These are phyloP conservation scores for Andrena haemorrhoa DNA, from an alignment of 2,888 invertebrate genomes.

Conservation along the genomic window DNA sequence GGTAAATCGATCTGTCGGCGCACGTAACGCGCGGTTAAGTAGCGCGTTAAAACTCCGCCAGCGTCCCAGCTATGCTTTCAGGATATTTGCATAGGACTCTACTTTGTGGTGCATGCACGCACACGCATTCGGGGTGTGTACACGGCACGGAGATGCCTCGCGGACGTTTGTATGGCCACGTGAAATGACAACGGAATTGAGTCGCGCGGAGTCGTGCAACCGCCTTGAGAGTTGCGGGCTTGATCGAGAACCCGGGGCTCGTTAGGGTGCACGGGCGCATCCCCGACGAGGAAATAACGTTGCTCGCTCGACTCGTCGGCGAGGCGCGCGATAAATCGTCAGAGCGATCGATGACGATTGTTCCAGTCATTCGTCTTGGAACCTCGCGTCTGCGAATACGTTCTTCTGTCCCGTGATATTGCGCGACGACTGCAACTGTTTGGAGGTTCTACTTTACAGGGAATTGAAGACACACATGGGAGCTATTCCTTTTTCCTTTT, in stretches of 20 bases:
- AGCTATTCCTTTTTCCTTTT: background rate
- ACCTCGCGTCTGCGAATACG: background rate
- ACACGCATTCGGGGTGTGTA: slow-evolving; percentile 25
- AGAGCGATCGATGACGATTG: slow-evolving; percentile 39
- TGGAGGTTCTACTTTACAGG: background rate
- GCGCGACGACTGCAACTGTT: slow-evolving; percentile 16
- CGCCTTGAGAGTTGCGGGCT: slow-evolving; percentile 26
- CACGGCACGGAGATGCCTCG: slow-evolving; percentile 32
- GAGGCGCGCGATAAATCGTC: slow-evolving; percentile 32
- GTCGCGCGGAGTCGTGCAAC: slow-evolving; percentile 6
- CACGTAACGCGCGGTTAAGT: slow-evolving; percentile 71
- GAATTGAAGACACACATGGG: slow-evolving; percentile 25
- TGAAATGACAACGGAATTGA: slow-evolving; percentile 51
- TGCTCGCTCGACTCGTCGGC: slow-evolving; percentile 11
- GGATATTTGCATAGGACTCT: slow-evolving; percentile 73
- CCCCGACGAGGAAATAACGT: slow-evolving; percentile 13
- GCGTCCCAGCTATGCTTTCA: slow-evolving; percentile 70
- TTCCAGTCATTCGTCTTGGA: slow-evolving; percentile 15
- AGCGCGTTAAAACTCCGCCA: slow-evolving; percentile 72
- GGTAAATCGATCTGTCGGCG: slow-evolving; percentile 70
- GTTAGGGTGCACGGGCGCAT: slow-evolving; percentile 21
- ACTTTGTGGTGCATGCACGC: slow-evolving; percentile 56
- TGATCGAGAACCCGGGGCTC: slow-evolving; percentile 56
- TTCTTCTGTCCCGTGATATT: background rate
- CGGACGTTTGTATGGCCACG: slow-evolving; percentile 46